These are phyloP conservation scores for Agriopis marginaria DNA, from an alignment of 2,888 invertebrate species.

Conservation along the genomic window DNA sequence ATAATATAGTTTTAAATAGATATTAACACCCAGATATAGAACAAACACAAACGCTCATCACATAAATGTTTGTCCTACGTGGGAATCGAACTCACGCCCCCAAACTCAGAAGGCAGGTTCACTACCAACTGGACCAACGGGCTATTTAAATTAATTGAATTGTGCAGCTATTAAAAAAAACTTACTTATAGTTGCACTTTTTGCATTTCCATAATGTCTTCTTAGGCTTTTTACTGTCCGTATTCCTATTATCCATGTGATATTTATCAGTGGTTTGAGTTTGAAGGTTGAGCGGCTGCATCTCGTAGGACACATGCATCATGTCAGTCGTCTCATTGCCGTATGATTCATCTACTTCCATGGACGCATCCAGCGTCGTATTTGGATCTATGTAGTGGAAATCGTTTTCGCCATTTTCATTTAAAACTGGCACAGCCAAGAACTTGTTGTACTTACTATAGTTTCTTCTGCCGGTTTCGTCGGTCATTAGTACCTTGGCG, in stretches of 20 bases:
- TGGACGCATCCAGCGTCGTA: constrained; percentile 71
- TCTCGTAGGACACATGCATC: constrained; percentile 76
- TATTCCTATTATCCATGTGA: constrained; percentile 59
- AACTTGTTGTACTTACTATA: constrained; percentile 97
- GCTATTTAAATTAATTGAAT: too few relatives aligned
- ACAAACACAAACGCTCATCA: too few relatives aligned
- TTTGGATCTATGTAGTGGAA: constrained; percentile 78
- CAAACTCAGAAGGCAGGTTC: too few relatives aligned
- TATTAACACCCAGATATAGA: too few relatives aligned
- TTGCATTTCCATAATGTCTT: constrained; percentile 95
- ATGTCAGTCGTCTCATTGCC: constrained; percentile 75
- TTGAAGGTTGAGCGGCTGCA: constrained; percentile 88
- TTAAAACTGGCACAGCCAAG: constrained; percentile 88
- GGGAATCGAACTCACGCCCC: too few relatives aligned
- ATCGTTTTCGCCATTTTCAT: constrained; percentile 84
- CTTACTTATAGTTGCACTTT: constrained; percentile 94
- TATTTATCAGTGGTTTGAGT: constrained; percentile 70
- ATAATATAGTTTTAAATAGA: too few relatives aligned
- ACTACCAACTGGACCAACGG: too few relatives aligned
- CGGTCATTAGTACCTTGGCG: constrained; percentile 95
- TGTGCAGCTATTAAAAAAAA: constrained; percentile 34
- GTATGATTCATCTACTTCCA: constrained; percentile 77
- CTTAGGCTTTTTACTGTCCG: constrained; percentile 85
- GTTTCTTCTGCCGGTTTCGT: constrained; percentile 95
- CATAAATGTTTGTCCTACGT: too few relatives aligned